Conservation (phyloP, 2,797 vertebrate species). For the Xiphophorus birchmanni region DNA sequence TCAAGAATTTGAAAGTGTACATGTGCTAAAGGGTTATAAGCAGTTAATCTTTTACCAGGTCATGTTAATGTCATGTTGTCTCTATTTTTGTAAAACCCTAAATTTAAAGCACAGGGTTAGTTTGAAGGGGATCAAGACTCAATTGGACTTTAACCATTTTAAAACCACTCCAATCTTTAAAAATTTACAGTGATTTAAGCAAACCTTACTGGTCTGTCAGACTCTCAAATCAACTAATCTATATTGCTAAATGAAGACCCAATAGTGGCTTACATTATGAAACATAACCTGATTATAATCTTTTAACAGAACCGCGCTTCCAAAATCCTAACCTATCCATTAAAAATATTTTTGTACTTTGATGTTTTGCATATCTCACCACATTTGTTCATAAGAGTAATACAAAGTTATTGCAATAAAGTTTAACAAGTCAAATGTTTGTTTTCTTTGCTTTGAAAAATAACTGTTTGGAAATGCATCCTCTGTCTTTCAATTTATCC, state of each 20-base stretch:
- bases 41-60: neutral
- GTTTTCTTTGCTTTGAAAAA: constrained; percentile 43
- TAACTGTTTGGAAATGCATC: constrained; percentile 7
- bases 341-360: neutral
- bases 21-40: neutral
- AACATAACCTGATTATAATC: neutral
- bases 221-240: neutral
- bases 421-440: constrained; percentile 17
- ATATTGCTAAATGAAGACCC: neutral
- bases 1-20: neutral
- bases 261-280: neutral
- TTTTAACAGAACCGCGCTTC: neutral
- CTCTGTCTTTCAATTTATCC: constrained; percentile 26
- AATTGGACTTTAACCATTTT: neutral
- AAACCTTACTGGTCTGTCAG: neutral
- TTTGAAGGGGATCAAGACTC: neutral
- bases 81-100: neutral
- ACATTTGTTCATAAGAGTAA: constrained; percentile 10
- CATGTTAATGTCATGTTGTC: neutral
- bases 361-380: constrained; percentile 26
- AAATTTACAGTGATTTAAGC: neutral
- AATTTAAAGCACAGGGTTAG: neutral
- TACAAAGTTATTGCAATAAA: constrained; percentile 18
- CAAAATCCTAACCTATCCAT: neutral
- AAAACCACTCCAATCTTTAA: neutral